Evolutionary conservation across 2,888 invertebrate species (phyloP).

Genomic region (Linnaemya vulpina): DNA sequence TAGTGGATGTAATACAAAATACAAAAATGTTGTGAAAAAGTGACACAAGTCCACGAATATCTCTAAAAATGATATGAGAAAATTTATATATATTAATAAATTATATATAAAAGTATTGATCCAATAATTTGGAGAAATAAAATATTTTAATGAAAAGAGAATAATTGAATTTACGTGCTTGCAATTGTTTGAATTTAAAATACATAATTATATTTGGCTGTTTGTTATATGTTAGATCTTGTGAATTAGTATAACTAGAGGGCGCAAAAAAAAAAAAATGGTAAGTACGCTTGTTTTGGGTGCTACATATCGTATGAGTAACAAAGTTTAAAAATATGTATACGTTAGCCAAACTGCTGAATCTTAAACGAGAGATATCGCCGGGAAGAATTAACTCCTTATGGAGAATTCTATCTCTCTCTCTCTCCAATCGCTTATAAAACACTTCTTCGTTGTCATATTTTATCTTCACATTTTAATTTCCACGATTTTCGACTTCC

Average conservation of each 20-base stretch:
- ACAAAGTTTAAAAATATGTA: not conserved
- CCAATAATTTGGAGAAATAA: not conserved
- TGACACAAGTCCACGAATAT: not conserved
- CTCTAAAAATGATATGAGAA: too few species aligned
- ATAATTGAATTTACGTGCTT: not conserved
- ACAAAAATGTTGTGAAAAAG: slow-evolving; percentile 12
- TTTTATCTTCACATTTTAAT: too few species aligned
- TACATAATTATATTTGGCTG: not conserved
- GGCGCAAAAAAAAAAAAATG: slow-evolving; percentile 27
- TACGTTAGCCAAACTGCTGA: too few species aligned
- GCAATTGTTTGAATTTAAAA: not conserved
- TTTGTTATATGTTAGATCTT: not conserved
- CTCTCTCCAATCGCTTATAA: too few species aligned
- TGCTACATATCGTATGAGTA: slow-evolving; percentile 37
- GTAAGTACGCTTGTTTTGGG: slow-evolving; percentile 36
- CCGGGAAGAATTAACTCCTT: too few species aligned
- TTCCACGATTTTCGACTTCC: too few species aligned
- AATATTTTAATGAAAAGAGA: not conserved
- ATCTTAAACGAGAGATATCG: too few species aligned
- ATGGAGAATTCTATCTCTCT: too few species aligned
- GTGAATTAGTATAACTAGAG: not conserved
- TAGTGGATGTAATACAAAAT: too few species aligned
- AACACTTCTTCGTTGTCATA: too few species aligned
- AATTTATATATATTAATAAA: not conserved
- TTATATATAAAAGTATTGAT: not conserved